Evolutionary conservation across 2,888 invertebrate species (phyloP).

Genomic region (Desoria tigrina): DNA sequence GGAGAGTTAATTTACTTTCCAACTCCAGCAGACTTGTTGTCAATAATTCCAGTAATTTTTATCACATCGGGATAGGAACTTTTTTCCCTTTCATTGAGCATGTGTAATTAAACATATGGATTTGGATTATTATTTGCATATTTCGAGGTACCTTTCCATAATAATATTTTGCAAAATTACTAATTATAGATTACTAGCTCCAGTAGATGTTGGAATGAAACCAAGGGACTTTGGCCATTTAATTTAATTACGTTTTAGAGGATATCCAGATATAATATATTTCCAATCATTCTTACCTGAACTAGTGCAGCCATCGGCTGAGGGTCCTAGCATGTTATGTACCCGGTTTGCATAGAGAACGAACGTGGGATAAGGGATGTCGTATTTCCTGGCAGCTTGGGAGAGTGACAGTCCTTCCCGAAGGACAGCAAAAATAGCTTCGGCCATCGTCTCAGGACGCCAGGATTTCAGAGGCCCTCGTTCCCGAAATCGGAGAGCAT

Average conservation of each 20-base stretch:
- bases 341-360: constrained; percentile 89
- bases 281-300: constrained; percentile 28
- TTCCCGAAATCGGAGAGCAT: constrained; percentile 86
- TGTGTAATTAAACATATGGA: constrained; percentile 7
- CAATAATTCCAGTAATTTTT: neutral
- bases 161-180: too few species aligned
- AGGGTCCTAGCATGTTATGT: constrained; percentile 91
- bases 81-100: neutral
- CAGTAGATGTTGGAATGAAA: too few species aligned
- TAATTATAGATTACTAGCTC: neutral
- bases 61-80: neutral
- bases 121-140: neutral
- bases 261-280: neutral
- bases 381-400: constrained; percentile 89
- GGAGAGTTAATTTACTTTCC: neutral
- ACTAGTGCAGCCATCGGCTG: constrained; percentile 87
- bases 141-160: too few species aligned
- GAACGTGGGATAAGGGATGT: constrained; percentile 92
- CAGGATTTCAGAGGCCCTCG: constrained; percentile 89
- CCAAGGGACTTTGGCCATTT: neutral
- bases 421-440: constrained; percentile 87
- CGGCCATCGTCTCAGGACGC: constrained; percentile 86
- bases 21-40: neutral
- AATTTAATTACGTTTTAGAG: neutral
- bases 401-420: constrained; percentile 86